These are phyloP conservation scores for Chironex yamaguchii DNA, from an alignment of 30 jellyfish, hydroid and myxozoan species.

Conservation along the genomic window DNA sequence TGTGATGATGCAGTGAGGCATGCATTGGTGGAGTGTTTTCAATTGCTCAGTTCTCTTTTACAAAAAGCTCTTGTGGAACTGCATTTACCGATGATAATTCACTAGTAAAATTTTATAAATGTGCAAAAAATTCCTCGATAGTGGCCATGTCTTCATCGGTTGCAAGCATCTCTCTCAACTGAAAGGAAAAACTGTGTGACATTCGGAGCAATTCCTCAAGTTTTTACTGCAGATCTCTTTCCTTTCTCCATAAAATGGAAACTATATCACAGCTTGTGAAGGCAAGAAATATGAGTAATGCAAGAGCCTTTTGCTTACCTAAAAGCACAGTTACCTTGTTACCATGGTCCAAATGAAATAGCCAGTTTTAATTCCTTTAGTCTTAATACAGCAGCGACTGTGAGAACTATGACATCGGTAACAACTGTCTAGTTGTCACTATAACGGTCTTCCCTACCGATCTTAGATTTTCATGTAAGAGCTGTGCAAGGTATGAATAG, in stretches of 20 bases:
- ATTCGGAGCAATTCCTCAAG: slow-evolving; percentile 22
- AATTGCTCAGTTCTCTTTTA: slow-evolving; percentile 21
- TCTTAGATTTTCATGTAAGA: too few relatives aligned
- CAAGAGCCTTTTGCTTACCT: slow-evolving; percentile 32
- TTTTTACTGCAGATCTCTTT: slow-evolving; percentile 31
- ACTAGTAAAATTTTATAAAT: slow-evolving; percentile 1
- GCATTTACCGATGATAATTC: slow-evolving; percentile 25
- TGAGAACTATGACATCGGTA: slow-evolving; percentile 57
- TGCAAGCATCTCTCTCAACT: slow-evolving; percentile 17
- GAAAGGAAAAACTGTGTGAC: slow-evolving; percentile 33
- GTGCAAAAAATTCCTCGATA: slow-evolving; percentile 28
- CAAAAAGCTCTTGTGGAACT: slow-evolving; percentile 26
- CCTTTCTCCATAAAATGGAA: slow-evolving; percentile 11
- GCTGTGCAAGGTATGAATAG: too few relatives aligned
- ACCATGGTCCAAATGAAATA: slow-evolving; percentile 31
- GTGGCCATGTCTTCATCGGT: slow-evolving; percentile 37
- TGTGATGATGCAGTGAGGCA: slow-evolving; percentile 47
- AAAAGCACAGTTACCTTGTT: slow-evolving; percentile 28
- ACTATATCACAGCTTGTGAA: slow-evolving; percentile 24
- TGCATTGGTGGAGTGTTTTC: slow-evolving; percentile 56
- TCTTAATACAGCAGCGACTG: slow-evolving; percentile 35
- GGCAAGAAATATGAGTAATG: slow-evolving; percentile 31
- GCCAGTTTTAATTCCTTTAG: slow-evolving; percentile 24
- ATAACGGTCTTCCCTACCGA: background rate
- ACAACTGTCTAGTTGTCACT: slow-evolving; percentile 16